Percentiles rank a stretch among this genome's conserved stretches.
These are phyloP conservation scores for Tapera naevia DNA, from an alignment of 2,797 vertebrate species.

Conservation along the genomic window DNA sequence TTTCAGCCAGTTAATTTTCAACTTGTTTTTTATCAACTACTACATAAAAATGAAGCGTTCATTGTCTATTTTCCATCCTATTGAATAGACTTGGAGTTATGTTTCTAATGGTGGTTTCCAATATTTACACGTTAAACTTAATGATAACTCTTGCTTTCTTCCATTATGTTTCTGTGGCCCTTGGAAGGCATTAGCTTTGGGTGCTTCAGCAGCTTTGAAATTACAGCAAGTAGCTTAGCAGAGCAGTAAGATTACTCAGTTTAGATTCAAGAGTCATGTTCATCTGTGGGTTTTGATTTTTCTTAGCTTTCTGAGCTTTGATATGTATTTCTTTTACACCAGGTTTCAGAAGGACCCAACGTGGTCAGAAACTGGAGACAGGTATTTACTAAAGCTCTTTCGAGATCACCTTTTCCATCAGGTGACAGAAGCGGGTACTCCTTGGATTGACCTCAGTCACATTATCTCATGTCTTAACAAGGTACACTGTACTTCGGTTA, in stretches of 20 bases:
- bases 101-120: not conserved
- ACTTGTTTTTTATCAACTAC: not conserved
- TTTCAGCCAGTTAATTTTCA: not conserved
- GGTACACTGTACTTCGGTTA: constrained; percentile 77
- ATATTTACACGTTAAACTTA: not conserved
- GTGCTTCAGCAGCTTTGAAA: not conserved
- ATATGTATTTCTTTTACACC: constrained; percentile 53
- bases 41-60: not conserved
- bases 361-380: constrained; percentile 98
- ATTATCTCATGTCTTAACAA: constrained; percentile 99
- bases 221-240: not conserved
- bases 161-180: not conserved
- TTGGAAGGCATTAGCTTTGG: not conserved
- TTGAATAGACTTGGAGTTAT: not conserved
- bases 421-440: constrained; percentile 95
- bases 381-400: constrained; percentile 98
- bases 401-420: constrained; percentile 99
- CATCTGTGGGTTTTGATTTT: not conserved
- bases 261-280: not conserved
- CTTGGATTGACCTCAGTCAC: constrained; percentile 99
- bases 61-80: not conserved
- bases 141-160: not conserved
- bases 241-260: not conserved
- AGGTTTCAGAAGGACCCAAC: constrained; percentile 99
- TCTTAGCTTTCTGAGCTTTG: constrained; percentile 18